Conservation (phyloP, 2,888 invertebrate genomes). For the Criorhina ranunculi region DNA sequence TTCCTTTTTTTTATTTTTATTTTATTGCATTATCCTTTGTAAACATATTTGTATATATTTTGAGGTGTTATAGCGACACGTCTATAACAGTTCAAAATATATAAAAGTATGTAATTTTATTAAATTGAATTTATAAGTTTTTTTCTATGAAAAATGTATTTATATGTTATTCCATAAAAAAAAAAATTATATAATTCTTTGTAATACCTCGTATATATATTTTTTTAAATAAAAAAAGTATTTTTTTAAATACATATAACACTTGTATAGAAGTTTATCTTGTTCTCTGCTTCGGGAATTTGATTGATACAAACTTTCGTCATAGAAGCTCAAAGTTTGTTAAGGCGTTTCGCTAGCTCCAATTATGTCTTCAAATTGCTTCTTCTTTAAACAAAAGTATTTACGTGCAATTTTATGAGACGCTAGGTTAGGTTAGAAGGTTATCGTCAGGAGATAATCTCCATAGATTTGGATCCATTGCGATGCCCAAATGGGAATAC, state of each 20-base stretch:
- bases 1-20: slow-evolving; percentile 8
- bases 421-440: too few relatives aligned
- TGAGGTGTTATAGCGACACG: background rate
- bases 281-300: too few relatives aligned
- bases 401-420: too few relatives aligned
- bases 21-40: slow-evolving; percentile 31
- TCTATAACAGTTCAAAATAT: slow-evolving; percentile 8
- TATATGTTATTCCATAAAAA: slow-evolving; percentile 15
- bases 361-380: too few relatives aligned
- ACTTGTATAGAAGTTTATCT: too few relatives aligned
- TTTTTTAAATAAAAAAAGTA: slow-evolving; percentile 9
- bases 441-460: too few relatives aligned
- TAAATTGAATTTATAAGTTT: slow-evolving; percentile 19
- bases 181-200: background rate
- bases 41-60: slow-evolving; percentile 35
- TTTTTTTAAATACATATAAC: background rate
- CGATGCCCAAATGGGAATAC: too few relatives aligned
- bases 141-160: slow-evolving; percentile 25
- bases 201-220: background rate
- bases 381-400: too few relatives aligned
- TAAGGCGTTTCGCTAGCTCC: too few relatives aligned
- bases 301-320: too few relatives aligned
- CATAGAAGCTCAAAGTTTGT: too few relatives aligned
- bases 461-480: too few relatives aligned
- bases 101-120: slow-evolving; percentile 1